These are phyloP conservation scores for Ceratina australensis DNA, from an alignment of 1,140 invertebrate genomes.

Conservation along the genomic window DNA sequence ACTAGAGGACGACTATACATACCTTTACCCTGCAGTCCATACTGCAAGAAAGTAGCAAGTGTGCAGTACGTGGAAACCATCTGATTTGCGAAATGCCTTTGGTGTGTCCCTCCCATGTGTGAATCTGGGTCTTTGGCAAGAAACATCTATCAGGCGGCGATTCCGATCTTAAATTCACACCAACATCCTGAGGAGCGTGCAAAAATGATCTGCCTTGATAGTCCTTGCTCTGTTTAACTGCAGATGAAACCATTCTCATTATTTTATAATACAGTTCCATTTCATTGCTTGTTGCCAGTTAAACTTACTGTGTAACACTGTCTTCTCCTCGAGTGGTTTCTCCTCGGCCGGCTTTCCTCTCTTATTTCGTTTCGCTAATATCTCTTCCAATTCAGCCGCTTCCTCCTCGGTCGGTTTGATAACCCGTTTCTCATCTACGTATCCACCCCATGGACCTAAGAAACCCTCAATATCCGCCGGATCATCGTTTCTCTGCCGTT, in stretches of 20 bases:
- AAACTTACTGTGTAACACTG: conserved; percentile 91
- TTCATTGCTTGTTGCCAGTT: not conserved
- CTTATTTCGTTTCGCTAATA: conserved; percentile 94
- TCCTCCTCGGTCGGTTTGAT: conserved; percentile 95
- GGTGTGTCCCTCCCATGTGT: conserved; percentile 98
- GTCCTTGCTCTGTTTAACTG: conserved; percentile 96
- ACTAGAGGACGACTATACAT: no score
- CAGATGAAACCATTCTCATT: conserved; percentile 10
- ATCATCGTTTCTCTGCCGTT: conserved; percentile 94
- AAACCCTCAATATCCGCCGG: conserved; percentile 96
- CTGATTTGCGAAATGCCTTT: conserved; percentile 98
- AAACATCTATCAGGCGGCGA: conserved; percentile 97
- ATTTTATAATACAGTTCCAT: no score
- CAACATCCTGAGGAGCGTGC: conserved; percentile 96
- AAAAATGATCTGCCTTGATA: conserved; percentile 98
- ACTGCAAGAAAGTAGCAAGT: conserved; percentile 95
- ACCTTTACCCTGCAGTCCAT: conserved; percentile 99
- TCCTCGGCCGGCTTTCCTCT: conserved; percentile 92
- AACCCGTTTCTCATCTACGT: conserved; percentile 92
- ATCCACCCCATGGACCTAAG: conserved; percentile 98
- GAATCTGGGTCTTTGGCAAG: conserved; percentile 97
- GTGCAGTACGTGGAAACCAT: conserved; percentile 97
- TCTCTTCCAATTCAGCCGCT: conserved; percentile 94
- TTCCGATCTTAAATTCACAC: conserved; percentile 95
- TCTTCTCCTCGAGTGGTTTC: conserved; percentile 96